Conservation (phyloP, 2,888 invertebrate genomes). For the Drosophila acutilabella region DNA sequence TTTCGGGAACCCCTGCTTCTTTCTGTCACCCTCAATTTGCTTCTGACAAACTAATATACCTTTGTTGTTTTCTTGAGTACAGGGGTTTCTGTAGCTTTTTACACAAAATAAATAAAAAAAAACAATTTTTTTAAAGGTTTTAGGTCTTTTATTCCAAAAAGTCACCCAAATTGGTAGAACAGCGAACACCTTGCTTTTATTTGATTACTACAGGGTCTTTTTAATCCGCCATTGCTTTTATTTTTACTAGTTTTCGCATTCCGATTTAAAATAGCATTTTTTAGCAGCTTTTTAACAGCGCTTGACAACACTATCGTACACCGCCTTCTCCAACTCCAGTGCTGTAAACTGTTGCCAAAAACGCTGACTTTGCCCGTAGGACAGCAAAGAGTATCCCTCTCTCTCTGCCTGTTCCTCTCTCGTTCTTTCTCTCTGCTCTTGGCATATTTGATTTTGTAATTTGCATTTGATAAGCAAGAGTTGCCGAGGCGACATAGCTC, state of each 20-base stretch:
- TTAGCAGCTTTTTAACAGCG: background rate
- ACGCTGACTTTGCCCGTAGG: constrained; percentile 40
- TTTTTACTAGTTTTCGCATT: background rate
- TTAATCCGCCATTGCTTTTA: background rate
- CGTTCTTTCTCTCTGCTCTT: constrained; percentile 35
- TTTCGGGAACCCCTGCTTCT: too few species aligned
- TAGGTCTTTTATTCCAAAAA: too few species aligned
- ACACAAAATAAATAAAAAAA: too few species aligned
- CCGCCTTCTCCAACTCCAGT: background rate
- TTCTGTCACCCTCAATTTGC: too few species aligned
- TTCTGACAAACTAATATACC: too few species aligned
- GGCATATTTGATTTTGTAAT: constrained; percentile 77
- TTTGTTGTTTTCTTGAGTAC: too few species aligned
- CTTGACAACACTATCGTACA: background rate
- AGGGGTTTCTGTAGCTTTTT: too few species aligned
- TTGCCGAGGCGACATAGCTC: constrained; percentile 40
- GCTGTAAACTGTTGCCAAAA: constrained; percentile 50
- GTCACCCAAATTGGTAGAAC: too few species aligned
- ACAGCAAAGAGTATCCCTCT: background rate
- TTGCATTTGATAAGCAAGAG: constrained; percentile 72
- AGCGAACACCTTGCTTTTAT: too few species aligned
- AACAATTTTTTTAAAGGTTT: too few species aligned
- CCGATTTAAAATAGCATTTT: background rate
- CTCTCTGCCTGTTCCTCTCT: too few species aligned
- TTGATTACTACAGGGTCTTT: background rate